Conservation (phyloP, 1,140 invertebrate genomes). For the Oedothorax gibbosus region DNA sequence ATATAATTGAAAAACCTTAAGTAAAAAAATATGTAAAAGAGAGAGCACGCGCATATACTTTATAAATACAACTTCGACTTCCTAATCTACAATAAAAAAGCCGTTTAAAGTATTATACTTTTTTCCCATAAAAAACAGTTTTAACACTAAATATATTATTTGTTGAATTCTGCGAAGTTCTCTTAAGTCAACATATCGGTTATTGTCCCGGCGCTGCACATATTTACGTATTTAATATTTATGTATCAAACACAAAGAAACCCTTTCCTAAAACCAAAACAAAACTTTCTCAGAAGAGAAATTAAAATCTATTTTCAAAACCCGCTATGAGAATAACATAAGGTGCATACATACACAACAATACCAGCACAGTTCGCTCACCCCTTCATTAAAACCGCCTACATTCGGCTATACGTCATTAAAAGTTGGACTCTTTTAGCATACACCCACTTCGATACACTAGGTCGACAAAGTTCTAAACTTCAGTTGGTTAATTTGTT, state of each 20-base stretch:
- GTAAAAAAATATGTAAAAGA: too few species aligned
- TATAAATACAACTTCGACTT: too few species aligned
- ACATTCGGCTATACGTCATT: slow-evolving; percentile 34
- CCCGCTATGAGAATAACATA: not conserved
- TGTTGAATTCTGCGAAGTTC: too few species aligned
- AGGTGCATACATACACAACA: not conserved
- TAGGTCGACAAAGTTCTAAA: too few species aligned
- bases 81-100: too few species aligned
- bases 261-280: not conserved
- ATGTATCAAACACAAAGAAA: not conserved
- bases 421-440: slow-evolving; percentile 15
- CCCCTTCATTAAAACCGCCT: slow-evolving; percentile 35
- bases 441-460: slow-evolving; percentile 7
- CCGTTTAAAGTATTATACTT: too few species aligned
- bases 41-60: too few species aligned
- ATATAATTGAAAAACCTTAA: too few species aligned
- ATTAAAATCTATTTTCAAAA: not conserved
- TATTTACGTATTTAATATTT: not conserved
- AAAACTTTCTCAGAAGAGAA: not conserved
- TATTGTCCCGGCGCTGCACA: not conserved
- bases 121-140: too few species aligned
- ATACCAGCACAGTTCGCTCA: slow-evolving; percentile 32
- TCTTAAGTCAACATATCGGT: too few species aligned
- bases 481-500: too few species aligned
- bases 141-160: too few species aligned